These are phyloP conservation scores for Drosophila trichaetosa DNA, from an alignment of 2,888 invertebrate species.

Conservation along the genomic window DNA sequence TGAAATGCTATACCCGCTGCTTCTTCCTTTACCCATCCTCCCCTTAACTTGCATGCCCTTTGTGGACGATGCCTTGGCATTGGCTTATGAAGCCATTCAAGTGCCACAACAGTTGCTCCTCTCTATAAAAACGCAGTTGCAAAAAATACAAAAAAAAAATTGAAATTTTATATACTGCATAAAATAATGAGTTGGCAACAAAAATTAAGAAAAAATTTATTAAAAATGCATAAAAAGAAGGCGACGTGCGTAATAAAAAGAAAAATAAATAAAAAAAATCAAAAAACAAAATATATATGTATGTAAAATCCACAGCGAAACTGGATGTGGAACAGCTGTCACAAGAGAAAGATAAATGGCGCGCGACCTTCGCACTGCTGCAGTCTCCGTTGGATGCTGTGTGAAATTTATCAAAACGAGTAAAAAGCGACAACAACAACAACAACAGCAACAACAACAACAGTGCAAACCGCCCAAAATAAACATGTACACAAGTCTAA, in stretches of 20 bases:
- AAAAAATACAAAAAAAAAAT: slow-evolving; percentile 45
- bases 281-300: background rate
- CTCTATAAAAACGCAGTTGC: slow-evolving; percentile 48
- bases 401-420: slow-evolving; percentile 57
- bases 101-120: slow-evolving; percentile 32
- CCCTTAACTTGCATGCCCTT: slow-evolving; percentile 13
- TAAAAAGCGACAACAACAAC: slow-evolving; percentile 24
- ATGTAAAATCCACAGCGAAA: slow-evolving; percentile 36
- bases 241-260: slow-evolving; percentile 18
- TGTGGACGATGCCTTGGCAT: slow-evolving; percentile 55
- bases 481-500: slow-evolving; percentile 52
- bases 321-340: slow-evolving; percentile 63
- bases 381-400: slow-evolving; percentile 45
- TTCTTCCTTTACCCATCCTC: background rate
- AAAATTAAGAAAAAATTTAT: slow-evolving; percentile 74
- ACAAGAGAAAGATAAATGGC: slow-evolving; percentile 71
- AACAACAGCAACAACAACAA: slow-evolving; percentile 25
- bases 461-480: slow-evolving; percentile 35
- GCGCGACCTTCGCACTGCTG: slow-evolving; percentile 76
- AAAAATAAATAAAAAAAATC: slow-evolving; percentile 3
- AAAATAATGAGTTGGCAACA: slow-evolving; percentile 40
- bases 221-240: slow-evolving; percentile 70
- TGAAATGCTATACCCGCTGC: slow-evolving; percentile 39
- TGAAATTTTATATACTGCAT: slow-evolving; percentile 75
- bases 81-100: slow-evolving; percentile 77